phyloP scores from a whole-genome alignment of 2,113 vertebrate genomes.

The Scortum barcoo region DNA sequence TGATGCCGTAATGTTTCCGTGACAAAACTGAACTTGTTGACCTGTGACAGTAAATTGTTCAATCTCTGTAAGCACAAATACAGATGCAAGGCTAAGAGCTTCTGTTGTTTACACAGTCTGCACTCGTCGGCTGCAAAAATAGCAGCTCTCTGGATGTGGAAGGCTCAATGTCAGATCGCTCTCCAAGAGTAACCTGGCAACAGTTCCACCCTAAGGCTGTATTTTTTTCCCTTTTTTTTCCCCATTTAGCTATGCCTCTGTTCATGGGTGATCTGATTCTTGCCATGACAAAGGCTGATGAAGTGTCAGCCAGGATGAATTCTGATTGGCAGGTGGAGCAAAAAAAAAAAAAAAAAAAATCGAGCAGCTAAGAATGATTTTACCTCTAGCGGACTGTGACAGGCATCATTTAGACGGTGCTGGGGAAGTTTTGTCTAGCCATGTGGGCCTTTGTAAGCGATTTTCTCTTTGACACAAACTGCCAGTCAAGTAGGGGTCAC shows the following conservation, averaged over 20 bases:
- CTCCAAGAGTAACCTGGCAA: constrained; percentile 28
- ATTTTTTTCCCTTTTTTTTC: neutral
- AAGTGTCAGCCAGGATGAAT: constrained; percentile 35
- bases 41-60: constrained; percentile 1
- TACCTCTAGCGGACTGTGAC: neutral
- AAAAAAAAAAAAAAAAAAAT: no score
- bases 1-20: neutral
- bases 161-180: constrained; percentile 40
- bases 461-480: constrained; percentile 30
- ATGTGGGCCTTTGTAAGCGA: constrained; percentile 29
- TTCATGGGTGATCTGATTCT: constrained; percentile 40
- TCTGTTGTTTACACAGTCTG: neutral
- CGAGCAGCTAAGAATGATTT: neutral
- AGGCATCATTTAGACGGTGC: constrained; percentile 12
- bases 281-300: constrained; percentile 28
- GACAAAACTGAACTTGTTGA: constrained; percentile 4
- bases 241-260: constrained; percentile 26
- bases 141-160: constrained; percentile 28
- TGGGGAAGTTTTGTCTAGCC: constrained; percentile 7
- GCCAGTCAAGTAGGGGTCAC: constrained; percentile 66
- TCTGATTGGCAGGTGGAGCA: constrained; percentile 51
- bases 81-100: constrained; percentile 2
- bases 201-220: constrained; percentile 23
- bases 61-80: neutral
- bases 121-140: constrained; percentile 21